These are phyloP conservation scores for Oxystoma pomonae DNA, from an alignment of 2,888 invertebrate species.

Conservation along the genomic window DNA sequence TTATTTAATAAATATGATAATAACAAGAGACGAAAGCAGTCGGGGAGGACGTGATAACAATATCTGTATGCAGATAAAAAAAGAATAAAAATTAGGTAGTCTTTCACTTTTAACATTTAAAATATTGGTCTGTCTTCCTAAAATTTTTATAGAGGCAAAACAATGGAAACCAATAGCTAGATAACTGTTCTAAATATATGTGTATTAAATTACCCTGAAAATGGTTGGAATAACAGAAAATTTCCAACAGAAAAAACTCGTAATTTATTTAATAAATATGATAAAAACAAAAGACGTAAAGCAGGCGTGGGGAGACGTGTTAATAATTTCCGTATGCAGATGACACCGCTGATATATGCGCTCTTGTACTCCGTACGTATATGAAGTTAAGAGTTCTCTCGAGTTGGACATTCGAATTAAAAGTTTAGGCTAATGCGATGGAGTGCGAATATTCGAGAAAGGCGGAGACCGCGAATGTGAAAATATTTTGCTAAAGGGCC, in stretches of 20 bases:
- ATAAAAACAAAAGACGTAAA: not conserved
- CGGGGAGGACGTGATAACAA: too few species aligned
- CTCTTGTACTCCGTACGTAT: not conserved
- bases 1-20: too few species aligned
- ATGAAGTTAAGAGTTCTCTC: not conserved
- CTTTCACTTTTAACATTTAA: too few species aligned
- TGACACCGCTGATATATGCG: not conserved
- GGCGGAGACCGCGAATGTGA: conserved; percentile 11
- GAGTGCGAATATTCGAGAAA: conserved; percentile 19
- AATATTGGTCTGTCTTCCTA: too few species aligned
- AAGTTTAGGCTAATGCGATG: conserved; percentile 21
- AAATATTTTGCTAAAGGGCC: conserved; percentile 14
- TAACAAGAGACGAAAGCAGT: too few species aligned
- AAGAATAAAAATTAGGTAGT: too few species aligned
- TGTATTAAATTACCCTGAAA: too few species aligned
- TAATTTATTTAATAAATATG: not conserved
- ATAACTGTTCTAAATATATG: too few species aligned
- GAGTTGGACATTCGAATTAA: conserved; percentile 21
- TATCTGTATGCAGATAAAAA: too few species aligned
- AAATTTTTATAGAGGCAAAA: too few species aligned
- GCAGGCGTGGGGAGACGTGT: not conserved
- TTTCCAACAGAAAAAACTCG: not conserved
- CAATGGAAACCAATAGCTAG: too few species aligned
- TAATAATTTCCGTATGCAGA: not conserved
- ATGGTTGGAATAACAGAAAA: not conserved